These are phyloP conservation scores for Philereme transversata DNA, from an alignment of 2,888 invertebrate genomes.

Conservation along the genomic window DNA sequence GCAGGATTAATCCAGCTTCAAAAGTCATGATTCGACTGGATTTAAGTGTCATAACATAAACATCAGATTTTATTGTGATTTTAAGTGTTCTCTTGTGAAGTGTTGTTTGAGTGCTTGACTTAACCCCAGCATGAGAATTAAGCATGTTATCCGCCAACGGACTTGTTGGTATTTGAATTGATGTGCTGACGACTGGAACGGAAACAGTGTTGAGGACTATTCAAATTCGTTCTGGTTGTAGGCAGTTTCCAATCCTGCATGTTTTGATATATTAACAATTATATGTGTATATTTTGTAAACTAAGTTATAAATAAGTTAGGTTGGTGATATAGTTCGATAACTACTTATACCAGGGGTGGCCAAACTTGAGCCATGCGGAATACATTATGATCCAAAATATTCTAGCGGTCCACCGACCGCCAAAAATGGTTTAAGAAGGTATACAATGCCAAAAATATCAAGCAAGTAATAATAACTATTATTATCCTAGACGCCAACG, in stretches of 20 bases:
- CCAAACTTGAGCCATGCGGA: no score
- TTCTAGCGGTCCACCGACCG: no score
- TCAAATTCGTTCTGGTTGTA: slow-evolving; percentile 20
- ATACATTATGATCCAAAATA: no score
- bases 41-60: not conserved
- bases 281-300: slow-evolving; percentile 33
- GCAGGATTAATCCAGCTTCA: no score
- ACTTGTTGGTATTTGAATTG: slow-evolving; percentile 17
- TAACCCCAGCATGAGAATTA: slow-evolving; percentile 27
- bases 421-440: no score
- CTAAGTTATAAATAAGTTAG: slow-evolving; percentile 28
- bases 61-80: not conserved
- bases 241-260: slow-evolving; percentile 25
- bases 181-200: slow-evolving; percentile 23
- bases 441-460: no score
- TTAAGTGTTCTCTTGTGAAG: slow-evolving; percentile 37
- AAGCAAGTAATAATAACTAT: no score
- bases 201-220: slow-evolving; percentile 14
- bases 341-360: slow-evolving; percentile 1
- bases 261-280: slow-evolving; percentile 31
- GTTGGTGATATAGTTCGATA: slow-evolving; percentile 28
- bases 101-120: slow-evolving; percentile 32
- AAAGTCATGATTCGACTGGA: not conserved
- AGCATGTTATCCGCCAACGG: slow-evolving; percentile 15
- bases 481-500: no score